These are phyloP conservation scores for Aphelenchoides besseyi DNA, from an alignment of 1,140 invertebrate genomes.

Conservation along the genomic window DNA sequence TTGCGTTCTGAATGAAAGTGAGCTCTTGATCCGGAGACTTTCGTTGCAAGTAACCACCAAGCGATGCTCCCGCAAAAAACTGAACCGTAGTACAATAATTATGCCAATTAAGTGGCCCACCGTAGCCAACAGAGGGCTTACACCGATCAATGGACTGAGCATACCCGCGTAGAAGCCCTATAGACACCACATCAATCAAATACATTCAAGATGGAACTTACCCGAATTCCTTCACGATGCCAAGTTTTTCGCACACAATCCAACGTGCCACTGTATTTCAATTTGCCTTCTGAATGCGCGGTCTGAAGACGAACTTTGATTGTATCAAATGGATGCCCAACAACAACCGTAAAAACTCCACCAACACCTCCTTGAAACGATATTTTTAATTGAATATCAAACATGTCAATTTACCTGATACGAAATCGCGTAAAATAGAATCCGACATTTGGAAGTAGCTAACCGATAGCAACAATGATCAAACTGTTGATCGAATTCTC, in stretches of 20 bases:
- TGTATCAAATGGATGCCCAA: slow-evolving; percentile 85
- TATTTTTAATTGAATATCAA: too few relatives aligned
- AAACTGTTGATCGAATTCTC: too few relatives aligned
- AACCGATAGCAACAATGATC: too few relatives aligned
- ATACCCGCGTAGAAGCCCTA: slow-evolving; percentile 69
- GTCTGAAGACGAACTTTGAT: slow-evolving; percentile 79
- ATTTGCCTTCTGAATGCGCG: slow-evolving; percentile 70
- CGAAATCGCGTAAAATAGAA: too few relatives aligned
- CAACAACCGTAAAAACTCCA: slow-evolving; percentile 78
- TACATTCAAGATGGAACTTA: slow-evolving; percentile 19
- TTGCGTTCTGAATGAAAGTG: slow-evolving; percentile 73
- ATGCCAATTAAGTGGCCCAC: slow-evolving; percentile 86
- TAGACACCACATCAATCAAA: slow-evolving; percentile 63
- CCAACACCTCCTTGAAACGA: background rate
- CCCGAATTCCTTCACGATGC: slow-evolving; percentile 71
- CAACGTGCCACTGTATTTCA: slow-evolving; percentile 80
- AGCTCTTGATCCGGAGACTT: slow-evolving; percentile 68
- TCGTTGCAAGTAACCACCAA: slow-evolving; percentile 63
- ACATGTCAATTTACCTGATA: too few relatives aligned
- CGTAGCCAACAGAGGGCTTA: slow-evolving; percentile 75
- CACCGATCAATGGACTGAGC: slow-evolving; percentile 68
- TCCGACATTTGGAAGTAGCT: too few relatives aligned
- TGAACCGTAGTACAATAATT: slow-evolving; percentile 67
- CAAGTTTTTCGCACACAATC: slow-evolving; percentile 89
- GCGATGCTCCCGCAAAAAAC: slow-evolving; percentile 32